Conservation (phyloP, 64 coral and sea anemone genomes). For the Pachyseris speciosa region DNA sequence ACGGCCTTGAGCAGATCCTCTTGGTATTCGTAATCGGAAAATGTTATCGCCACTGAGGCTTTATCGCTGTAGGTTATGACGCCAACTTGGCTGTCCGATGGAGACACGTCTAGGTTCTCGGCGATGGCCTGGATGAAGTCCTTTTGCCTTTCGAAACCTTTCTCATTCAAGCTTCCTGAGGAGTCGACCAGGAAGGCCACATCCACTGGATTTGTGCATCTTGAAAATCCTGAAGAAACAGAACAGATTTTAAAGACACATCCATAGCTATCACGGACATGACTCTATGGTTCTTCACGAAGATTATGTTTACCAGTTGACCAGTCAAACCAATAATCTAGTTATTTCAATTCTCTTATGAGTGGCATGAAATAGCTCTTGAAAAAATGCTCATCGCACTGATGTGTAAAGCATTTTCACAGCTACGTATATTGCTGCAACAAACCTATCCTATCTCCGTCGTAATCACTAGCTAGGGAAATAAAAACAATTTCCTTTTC, state of each 20-base stretch:
- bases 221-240: conserved; percentile 1
- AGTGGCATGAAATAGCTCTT: too few species aligned
- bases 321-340: too few species aligned
- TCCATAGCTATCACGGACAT: neutral
- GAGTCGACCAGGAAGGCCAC: conserved; percentile 60
- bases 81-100: conserved; percentile 9
- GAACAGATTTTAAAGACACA: neutral
- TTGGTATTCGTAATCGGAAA: conserved; percentile 39
- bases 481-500: too few species aligned
- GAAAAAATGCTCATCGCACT: too few species aligned
- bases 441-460: too few species aligned
- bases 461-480: too few species aligned
- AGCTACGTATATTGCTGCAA: too few species aligned
- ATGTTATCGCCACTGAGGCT: conserved; percentile 35
- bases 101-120: neutral
- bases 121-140: conserved; percentile 42
- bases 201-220: conserved; percentile 59
- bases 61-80: conserved; percentile 76
- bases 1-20: neutral
- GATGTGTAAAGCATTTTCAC: too few species aligned
- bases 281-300: too few species aligned
- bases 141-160: conserved; percentile 20
- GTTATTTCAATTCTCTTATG: too few species aligned
- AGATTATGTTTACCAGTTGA: too few species aligned
- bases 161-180: conserved; percentile 31